Evolutionary conservation across 2,888 invertebrate genomes (phyloP), one percentile per base, ranked within the genome.

Genomic region (Lasioglossum villosulum): DNA sequence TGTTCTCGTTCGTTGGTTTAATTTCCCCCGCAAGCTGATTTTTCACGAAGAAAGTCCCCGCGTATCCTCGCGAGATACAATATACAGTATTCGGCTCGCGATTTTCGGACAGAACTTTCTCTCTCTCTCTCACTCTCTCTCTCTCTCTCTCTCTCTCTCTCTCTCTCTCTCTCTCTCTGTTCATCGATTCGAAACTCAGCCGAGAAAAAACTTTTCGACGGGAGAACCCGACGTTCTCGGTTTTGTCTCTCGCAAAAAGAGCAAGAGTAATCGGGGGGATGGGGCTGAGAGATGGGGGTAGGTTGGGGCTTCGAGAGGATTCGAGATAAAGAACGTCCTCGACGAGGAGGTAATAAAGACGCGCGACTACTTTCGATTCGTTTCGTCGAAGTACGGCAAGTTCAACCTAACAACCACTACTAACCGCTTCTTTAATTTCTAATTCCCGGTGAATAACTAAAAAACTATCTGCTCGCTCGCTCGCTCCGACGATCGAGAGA

Each of bases 391-490:
- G 6, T 4, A 63, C 63, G 16, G 12, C 59, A 5, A 19, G 37
- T 34, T 30, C 42, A 48, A 42, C 52, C 56, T 37, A 56, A 56
- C 52, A 34, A 66, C 23, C 63, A 77, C 27, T 37, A 71, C 56
- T 75, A 81, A 71, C 39, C 83, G 83, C 83, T 83, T 79, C 16
- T 75, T 59, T 75, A 71, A 48, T 63, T 19, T 80, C 70, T 75
- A 71, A 48, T 63, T 27, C 45, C 84, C 70, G 71, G 74, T 71
- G 37, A 39, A 83, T 52, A 63, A 70, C 42, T 27, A 34, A 56
- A 45, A 45, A 56, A 52, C 52, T 56, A 56, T 10, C 56, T 10
- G 56, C n/a, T 42, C 68, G 79, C 86, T 81, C 66, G 77, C 72
- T 16, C 42, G 72, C 71, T 59, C 56, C 70, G 42, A 19, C 27